Base-by-base conservation (phyloP, 2,113 vertebrate genomes). In the Coptodon rendalli region DNA sequence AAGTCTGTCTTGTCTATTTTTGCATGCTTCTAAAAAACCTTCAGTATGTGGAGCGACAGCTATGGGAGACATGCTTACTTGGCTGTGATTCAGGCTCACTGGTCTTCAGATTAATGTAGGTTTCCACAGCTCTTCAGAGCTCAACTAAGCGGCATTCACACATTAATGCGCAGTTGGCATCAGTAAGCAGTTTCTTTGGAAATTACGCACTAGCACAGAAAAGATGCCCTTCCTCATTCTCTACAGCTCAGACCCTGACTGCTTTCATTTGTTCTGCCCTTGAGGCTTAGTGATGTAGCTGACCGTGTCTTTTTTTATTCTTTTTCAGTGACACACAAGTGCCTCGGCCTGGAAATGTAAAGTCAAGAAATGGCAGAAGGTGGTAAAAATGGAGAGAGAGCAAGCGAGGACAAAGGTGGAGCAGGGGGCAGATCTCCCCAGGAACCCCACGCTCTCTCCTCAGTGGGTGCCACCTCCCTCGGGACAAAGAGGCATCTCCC, bases 351-450 rank as follows among this genome's bases (percentile, higher is more conserved):
- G 86, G 89, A 27, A 13, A 92, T 95, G 94, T 92, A 82, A 94
- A 96, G 93, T 92, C 91, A 92, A 94, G 93, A 94, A 3, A 97
- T 97, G 97, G 96, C 96, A 79, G 95, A 96, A 50, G 91, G 71
- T 48, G 92, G 81, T 92, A 93, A 66, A 68, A 89, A 89, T 40
- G 87, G 85, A 87, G 88, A 81, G 6, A 79, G 84, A 82, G 52
- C 80, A 88, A 57, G 88, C 3, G 29, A 81, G 61, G 87, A 81
- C 24, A 43, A 83, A 66, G 84, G 38, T 1, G 34, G 83, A 90
- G 87, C 87, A 83, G 57, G 43, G 2, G 43, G 85, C 27, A 6
- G 2, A 90, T 1, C 61, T 83, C 16, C 87, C 78, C 45, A 87
- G 86, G 40, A 56, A 38, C 31, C 88, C 79, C 86, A 68, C 38